These are phyloP conservation scores for Sclerodermus sp. DNA, from an alignment of 2,888 invertebrate species.

Conservation along the genomic window DNA sequence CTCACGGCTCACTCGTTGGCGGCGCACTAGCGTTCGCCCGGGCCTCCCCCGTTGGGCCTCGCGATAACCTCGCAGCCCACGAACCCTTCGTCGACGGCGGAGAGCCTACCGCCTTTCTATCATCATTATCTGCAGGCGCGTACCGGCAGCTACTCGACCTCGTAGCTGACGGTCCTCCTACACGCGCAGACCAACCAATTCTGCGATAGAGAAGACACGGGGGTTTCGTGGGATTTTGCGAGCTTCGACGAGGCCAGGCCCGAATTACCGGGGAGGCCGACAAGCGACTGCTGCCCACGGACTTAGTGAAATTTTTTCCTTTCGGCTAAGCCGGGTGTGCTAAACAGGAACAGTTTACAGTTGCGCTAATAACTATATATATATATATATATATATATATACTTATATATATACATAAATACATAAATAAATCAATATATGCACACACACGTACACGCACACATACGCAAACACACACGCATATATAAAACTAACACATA, in stretches of 20 bases:
- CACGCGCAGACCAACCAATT: neutral
- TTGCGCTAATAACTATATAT: constrained; percentile 9
- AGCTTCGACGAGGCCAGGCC: constrained; percentile 39
- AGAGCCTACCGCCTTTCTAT: constrained; percentile 51
- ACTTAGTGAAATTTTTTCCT: no score
- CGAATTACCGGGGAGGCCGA: constrained; percentile 45
- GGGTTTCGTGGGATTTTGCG: neutral
- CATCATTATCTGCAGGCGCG: constrained; percentile 56
- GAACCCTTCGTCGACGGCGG: constrained; percentile 39
- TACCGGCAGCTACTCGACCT: constrained; percentile 47
- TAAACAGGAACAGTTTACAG: no score
- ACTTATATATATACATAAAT: constrained; percentile 16
- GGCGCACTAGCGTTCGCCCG: constrained; percentile 77
- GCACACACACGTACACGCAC: constrained; percentile 8
- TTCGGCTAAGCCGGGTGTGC: no score
- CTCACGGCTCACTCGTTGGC: constrained; percentile 76
- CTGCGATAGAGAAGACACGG: neutral
- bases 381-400: constrained; percentile 12
- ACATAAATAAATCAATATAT: constrained; percentile 9
- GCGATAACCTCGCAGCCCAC: constrained; percentile 48
- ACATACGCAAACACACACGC: constrained; percentile 16
- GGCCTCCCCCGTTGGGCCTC: constrained; percentile 58
- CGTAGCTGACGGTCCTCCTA: constrained; percentile 42
- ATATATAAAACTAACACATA: constrained; percentile 2
- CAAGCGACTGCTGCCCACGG: constrained; percentile 1